Evolutionary conservation across 2,888 invertebrate genomes (phyloP), one percentile per base, ranked within the genome.

Genomic region (Euplagia quadripunctaria): DNA sequence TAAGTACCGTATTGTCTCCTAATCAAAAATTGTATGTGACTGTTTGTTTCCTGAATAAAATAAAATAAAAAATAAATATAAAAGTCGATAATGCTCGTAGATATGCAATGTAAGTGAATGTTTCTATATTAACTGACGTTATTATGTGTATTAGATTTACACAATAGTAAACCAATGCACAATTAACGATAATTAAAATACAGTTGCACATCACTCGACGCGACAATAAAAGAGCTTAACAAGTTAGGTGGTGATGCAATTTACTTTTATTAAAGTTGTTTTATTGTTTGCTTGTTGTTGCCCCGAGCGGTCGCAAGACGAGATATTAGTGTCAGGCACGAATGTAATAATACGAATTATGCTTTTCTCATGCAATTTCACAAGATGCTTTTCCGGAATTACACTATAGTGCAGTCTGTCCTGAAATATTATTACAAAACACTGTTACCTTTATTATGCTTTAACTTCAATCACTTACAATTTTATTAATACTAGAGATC

Each of bases 261-360:
- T 91, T 88, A 89, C 92, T 92, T 89, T 92, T 92, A 92, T 92
- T 91, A 92, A 91, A 93, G 88, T 91, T 90, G 88, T 88, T 87
- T 82, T 83, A 87, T 86, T 90, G 89, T 90, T 89, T 90, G 86
- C 85, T 87, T 81, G 85, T 82, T 78, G 82, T 79, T 79, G 76
- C 79, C 83, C 80, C 82, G 78, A 87, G 85, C 85, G 84, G 82
- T 82, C 76, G 71, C 82, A 82, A 77, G 83, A 78, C 82, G 82
- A 87, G 87, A 87, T 87, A 90, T 89, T 88, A 88, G 78, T 86
- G 86, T 85, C 82, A 76, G 82, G 73, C 82, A 80, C 75, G 73
- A 85, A 85, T 84, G 83, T 87, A 83, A 86, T 87, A 87, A 86
- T 80, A 81, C 65, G 74, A 85, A 84, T 83, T 86, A 84, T 85